Evolutionary conservation across 2,888 invertebrate genomes (phyloP).

Genomic region (Disparrhopalites patrizii): DNA sequence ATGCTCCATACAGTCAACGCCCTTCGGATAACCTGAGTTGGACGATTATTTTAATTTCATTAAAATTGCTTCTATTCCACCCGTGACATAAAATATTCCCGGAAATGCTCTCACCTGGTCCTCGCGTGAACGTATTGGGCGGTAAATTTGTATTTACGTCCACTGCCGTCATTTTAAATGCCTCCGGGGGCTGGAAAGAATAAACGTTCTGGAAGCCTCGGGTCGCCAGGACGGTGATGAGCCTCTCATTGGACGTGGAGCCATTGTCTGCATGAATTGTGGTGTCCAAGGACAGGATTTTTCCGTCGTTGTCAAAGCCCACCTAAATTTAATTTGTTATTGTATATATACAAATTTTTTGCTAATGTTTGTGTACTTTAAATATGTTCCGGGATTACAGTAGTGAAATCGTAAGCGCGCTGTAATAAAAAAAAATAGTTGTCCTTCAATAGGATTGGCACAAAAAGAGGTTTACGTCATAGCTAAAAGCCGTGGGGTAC

Average conservation of each 20-base stretch:
- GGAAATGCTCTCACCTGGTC: constrained; percentile 51
- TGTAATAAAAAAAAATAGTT: too few species aligned
- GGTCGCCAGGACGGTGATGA: constrained; percentile 32
- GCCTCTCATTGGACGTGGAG: constrained; percentile 48
- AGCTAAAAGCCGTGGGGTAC: constrained; percentile 60
- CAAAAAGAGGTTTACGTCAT: constrained; percentile 60
- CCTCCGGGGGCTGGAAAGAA: constrained; percentile 51
- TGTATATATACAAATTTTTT: too few species aligned
- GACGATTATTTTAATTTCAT: background rate
- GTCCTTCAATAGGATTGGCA: too few species aligned
- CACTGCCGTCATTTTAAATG: constrained; percentile 48
- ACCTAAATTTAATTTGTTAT: constrained; percentile 45
- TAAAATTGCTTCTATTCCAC: too few species aligned
- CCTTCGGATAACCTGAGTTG: constrained; percentile 60
- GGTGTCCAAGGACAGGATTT: constrained; percentile 50
- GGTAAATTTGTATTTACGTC: constrained; percentile 52
- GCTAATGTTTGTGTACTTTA: too few species aligned
- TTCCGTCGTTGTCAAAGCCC: constrained; percentile 50
- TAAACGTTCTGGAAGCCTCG: constrained; percentile 47
- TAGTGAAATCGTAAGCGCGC: too few species aligned
- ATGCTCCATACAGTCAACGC: constrained; percentile 60
- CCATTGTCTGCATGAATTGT: constrained; percentile 51
- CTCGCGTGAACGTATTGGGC: constrained; percentile 51
- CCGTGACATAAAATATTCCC: too few species aligned
- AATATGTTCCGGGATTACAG: too few species aligned